Evolutionary conservation across 2,113 vertebrate species (phyloP), one percentile per base, ranked within the genome.

Genomic region (Castor canadensis): DNA sequence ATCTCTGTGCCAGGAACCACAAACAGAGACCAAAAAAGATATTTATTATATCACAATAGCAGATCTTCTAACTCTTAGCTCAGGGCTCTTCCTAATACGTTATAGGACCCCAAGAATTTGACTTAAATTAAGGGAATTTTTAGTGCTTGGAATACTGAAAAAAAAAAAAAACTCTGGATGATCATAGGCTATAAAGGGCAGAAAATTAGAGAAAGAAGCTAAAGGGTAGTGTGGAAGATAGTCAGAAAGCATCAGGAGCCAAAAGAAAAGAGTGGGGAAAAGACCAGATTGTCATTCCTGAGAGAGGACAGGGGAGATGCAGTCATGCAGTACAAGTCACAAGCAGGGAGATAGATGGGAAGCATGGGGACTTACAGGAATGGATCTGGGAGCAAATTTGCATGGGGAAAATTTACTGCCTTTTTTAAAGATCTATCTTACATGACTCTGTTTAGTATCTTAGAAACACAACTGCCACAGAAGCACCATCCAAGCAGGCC

Each of bases 101-200:
- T 22, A 7, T 38, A n/a, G 71, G 35, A 4, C 6, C 72, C 58
- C 47, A 43, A 66, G 45, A 90, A 60, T 3, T 54, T 91, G 64
- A 92, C 38, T 67, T 88, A 93, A 95, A 19, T 56, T 82, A 94
- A 95, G 28, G 54, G 26, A 10, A 13, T 82, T 47, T 56, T 24
- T 88, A 71, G 54, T 71, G 20, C 40, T 88, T 66, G 11, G 24
- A 79, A 87, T 83, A 43, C 30, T 60, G 20, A 30, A 81, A 95
- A 86, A n/a, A n/a, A n/a, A n/a, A 60, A 12, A 60, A 60, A 60
- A 6, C 62, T 83, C 76, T 62, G 45, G 71, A 47, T 64, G 30
- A 85, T 54, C 32, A 43, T 30, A 28, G 86, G 12, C 84, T 87
- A 0, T 72, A 40, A 77, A 45, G n/a, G 32, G 12, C 8, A 54